Evolutionary conservation across 2,797 vertebrate species (phyloP), one percentile per base, ranked within the genome.

Genomic region (Pseudocheirus occidentalis): DNA sequence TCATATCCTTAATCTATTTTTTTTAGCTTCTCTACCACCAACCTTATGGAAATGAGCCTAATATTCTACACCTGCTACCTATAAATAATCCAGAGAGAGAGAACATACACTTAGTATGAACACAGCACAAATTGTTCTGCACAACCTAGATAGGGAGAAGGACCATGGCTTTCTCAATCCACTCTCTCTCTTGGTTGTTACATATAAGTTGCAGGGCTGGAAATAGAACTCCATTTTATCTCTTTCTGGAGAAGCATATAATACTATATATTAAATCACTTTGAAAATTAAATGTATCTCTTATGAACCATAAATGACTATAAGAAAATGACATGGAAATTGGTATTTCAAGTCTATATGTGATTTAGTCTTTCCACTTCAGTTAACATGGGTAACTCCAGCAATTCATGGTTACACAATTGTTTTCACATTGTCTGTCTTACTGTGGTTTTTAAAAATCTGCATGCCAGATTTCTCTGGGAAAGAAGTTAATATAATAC

Each of bases 381-480:
- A 92, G 92, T 92, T 96, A 95, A 94, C 14, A 31, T 54, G 73
- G 92, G 12, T 59, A 54, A n/a, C 50, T 96, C 91, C 58, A 90
- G 50, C 10, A 91, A 59, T 91, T 92, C 89, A 56, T 95, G 95
- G 93, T 96, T 95, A 95, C 52, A 94, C 55, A 90, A 90, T 59
- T 94, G 55, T 94, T 96, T 95, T 93, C 40, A 95, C 18, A 53
- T 55, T 53, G 50, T 90, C 52, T 55, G 40, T 55, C 62, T 95
- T 93, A 59, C 62, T 97, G 87, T 55, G 59, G 53, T 90, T 95
- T 93, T 59, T 58, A 59, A 55, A 31, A 1, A 18, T 93, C 96
- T 97, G 96, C 31, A 97, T 93, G 59, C 96, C 96, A 93, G 93
- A 96, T 97, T 98, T 95, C 66, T 91, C 46, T 94, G 57, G n/a